Evolutionary conservation across 2,888 invertebrate species (phyloP).

Genomic region (Chromoteleia sp.): DNA sequence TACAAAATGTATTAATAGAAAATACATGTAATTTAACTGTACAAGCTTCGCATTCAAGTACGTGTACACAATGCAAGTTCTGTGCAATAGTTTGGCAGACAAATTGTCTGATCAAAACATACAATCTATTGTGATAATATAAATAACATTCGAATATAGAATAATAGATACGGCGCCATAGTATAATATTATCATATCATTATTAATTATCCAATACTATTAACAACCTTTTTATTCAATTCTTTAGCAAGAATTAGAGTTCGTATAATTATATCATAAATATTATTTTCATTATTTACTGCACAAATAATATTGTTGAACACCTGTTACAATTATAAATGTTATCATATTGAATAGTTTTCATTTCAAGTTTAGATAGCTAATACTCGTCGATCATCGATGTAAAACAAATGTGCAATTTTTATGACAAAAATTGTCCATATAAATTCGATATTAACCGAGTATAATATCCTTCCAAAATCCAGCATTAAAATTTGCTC

Average conservation of each 20-base stretch:
- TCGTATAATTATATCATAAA: too few relatives aligned
- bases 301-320: too few relatives aligned
- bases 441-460: slow-evolving; percentile 51
- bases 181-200: too few relatives aligned
- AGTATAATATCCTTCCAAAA: slow-evolving; percentile 41
- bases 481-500: slow-evolving; percentile 48
- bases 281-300: too few relatives aligned
- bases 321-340: too few relatives aligned
- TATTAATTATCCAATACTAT: too few relatives aligned
- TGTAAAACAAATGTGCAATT: slow-evolving; percentile 12
- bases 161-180: too few relatives aligned
- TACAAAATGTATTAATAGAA: slow-evolving; percentile 35
- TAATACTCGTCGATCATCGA: too few relatives aligned
- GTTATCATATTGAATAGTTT: too few relatives aligned
- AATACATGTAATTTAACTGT: slow-evolving; percentile 28
- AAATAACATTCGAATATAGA: background rate
- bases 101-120: slow-evolving; percentile 44
- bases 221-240: too few relatives aligned
- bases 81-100: slow-evolving; percentile 17
- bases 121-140: slow-evolving; percentile 25
- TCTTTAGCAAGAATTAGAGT: too few relatives aligned
- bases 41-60: background rate
- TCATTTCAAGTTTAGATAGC: too few relatives aligned
- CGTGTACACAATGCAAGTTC: slow-evolving; percentile 8
- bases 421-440: slow-evolving; percentile 32